phyloP scores from a whole-genome alignment of 2,113 vertebrate species.

The Geococcyx californianus region DNA sequence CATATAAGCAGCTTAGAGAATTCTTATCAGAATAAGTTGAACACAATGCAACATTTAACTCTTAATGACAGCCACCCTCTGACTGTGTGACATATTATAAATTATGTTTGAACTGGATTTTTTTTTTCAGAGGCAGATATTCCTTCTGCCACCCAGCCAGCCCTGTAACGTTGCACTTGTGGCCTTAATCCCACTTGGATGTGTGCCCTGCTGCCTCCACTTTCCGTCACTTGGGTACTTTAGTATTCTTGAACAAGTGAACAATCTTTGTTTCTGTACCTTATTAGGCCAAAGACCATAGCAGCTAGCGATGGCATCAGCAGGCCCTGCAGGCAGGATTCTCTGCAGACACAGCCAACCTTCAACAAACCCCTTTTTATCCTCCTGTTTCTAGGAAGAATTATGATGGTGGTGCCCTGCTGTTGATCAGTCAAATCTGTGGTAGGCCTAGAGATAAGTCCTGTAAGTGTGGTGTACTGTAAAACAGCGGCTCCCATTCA shows the following conservation, averaged over 20 bases:
- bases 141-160: conserved; percentile 69
- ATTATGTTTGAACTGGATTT: conserved; percentile 68
- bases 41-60: conserved; percentile 63
- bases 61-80: conserved; percentile 69
- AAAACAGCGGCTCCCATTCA: conserved; percentile 87
- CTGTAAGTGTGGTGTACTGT: conserved; percentile 84
- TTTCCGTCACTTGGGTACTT: conserved; percentile 71
- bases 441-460: conserved; percentile 84
- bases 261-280: conserved; percentile 83
- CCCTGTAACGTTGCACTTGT: conserved; percentile 69
- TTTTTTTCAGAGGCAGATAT: conserved; percentile 51
- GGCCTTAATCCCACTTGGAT: conserved; percentile 80
- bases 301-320: conserved; percentile 79
- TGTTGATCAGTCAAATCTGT: conserved; percentile 83
- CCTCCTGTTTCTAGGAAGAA: conserved; percentile 84
- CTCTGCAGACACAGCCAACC: conserved; percentile 81
- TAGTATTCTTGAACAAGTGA: conserved; percentile 76
- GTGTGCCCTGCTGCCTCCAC: conserved; percentile 73
- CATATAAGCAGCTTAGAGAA: conserved; percentile 68
- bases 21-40: conserved; percentile 56
- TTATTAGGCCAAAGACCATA: conserved; percentile 80
- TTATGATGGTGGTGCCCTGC: conserved; percentile 82
- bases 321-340: conserved; percentile 78
- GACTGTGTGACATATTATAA: conserved; percentile 69
- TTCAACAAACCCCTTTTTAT: conserved; percentile 91